Evolutionary conservation across 2,888 invertebrate species (phyloP).

Genomic region (Metacarcinus magister): DNA sequence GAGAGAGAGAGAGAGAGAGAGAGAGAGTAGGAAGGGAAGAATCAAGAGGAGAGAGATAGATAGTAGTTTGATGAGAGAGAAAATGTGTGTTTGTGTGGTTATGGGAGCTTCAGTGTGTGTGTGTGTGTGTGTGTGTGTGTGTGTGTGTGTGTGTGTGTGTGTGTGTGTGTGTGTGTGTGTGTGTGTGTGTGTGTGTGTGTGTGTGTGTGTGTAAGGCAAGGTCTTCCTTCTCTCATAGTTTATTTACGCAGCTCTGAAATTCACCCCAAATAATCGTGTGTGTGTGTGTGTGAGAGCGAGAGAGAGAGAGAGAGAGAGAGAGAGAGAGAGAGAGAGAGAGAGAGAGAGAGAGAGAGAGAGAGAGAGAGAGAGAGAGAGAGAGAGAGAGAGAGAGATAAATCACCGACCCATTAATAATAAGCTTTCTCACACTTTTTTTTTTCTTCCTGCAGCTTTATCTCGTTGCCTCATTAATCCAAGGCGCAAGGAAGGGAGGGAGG

Average conservation of each 20-base stretch:
- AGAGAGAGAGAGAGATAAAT: not conserved
- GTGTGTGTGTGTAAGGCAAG: not conserved
- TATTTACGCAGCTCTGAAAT: not conserved
- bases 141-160: not conserved
- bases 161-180: not conserved
- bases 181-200: constrained; percentile 26
- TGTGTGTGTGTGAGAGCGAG: not conserved
- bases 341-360: constrained; percentile 47
- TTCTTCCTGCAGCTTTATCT: not conserved
- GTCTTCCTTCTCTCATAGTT: not conserved
- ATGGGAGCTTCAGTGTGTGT: not conserved
- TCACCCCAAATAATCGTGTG: not conserved
- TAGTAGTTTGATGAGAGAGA: not conserved
- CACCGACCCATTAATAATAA: not conserved
- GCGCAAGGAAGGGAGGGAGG: too few species aligned
- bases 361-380: constrained; percentile 41
- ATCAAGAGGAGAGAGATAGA: too few species aligned
- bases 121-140: not conserved
- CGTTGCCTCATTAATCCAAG: not conserved
- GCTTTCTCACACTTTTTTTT: not conserved
- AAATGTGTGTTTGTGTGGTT: not conserved
- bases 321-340: constrained; percentile 48
- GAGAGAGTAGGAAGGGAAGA: not conserved
- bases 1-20: not conserved
- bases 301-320: constrained; percentile 44